A percentile compares a stretch with the other conserved stretches of the same genome.
phyloP scores from a whole-genome alignment of 2,113 vertebrate species.

The Psammodynastes pulverulentus region DNA sequence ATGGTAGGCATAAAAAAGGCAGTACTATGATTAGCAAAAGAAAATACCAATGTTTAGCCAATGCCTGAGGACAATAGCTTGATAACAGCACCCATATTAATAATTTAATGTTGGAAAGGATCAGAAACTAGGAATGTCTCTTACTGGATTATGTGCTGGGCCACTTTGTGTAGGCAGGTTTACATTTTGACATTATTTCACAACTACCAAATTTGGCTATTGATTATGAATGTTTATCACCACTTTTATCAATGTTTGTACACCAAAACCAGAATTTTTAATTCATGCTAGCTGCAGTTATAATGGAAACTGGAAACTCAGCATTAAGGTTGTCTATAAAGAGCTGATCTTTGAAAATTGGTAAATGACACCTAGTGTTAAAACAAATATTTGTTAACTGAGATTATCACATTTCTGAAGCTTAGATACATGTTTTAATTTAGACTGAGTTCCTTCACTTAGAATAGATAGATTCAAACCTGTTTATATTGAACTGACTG shows the following conservation, averaged over 20 bases:
- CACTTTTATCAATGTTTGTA: not conserved
- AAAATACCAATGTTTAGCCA: not conserved
- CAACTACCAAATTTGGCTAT: not conserved
- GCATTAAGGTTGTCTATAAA: not conserved
- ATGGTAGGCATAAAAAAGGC: not conserved
- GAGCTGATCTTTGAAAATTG: not conserved
- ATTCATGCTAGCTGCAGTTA: not conserved
- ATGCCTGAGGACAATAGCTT: not conserved
- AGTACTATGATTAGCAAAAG: not conserved
- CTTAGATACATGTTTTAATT: conserved; percentile 18
- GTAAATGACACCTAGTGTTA: not conserved
- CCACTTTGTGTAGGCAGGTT: not conserved
- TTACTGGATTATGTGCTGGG: not conserved
- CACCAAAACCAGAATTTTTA: not conserved
- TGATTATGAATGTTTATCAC: not conserved
- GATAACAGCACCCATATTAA: not conserved
- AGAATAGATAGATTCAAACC: not conserved
- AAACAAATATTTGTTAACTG: conserved; percentile 1
- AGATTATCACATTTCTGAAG: conserved; percentile 1
- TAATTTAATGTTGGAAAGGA: not conserved
- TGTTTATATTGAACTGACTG: not conserved
- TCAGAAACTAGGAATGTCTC: not conserved
- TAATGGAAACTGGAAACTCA: not conserved
- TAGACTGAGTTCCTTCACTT: conserved; percentile 4
- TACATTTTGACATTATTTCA: not conserved